These are phyloP conservation scores for Toxonevra muliebris DNA, from an alignment of 2,888 invertebrate species.

Conservation along the genomic window DNA sequence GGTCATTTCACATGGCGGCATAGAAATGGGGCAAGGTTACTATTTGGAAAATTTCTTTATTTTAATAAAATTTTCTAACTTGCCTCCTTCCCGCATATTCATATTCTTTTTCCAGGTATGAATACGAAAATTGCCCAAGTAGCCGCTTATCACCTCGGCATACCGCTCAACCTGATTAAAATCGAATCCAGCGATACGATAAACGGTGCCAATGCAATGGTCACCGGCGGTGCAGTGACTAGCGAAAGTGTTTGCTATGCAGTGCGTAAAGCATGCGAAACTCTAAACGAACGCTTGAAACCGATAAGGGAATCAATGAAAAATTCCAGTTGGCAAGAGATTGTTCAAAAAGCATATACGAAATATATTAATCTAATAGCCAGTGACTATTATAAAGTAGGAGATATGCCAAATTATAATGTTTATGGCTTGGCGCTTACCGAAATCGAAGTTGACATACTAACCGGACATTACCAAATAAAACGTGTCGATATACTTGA, in stretches of 20 bases:
- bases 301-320: constrained; percentile 61
- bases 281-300: constrained; percentile 69
- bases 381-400: constrained; percentile 67
- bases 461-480: constrained; percentile 77
- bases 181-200: constrained; percentile 74
- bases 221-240: constrained; percentile 75
- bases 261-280: constrained; percentile 71
- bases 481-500: constrained; percentile 75
- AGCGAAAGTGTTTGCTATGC: constrained; percentile 73
- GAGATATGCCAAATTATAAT: constrained; percentile 68
- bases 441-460: constrained; percentile 80
- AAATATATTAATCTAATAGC: constrained; percentile 70
- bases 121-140: constrained; percentile 78
- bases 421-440: constrained; percentile 72
- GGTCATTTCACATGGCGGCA: constrained; percentile 74
- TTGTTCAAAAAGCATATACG: constrained; percentile 67
- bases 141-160: constrained; percentile 74
- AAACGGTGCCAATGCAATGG: constrained; percentile 71
- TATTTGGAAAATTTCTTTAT: neutral
- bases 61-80: neutral
- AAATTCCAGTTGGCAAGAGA: constrained; percentile 67
- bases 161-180: constrained; percentile 72
- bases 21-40: constrained; percentile 84
- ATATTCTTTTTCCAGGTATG: constrained; percentile 38
- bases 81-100: neutral